Evolutionary conservation across 2,113 vertebrate species (phyloP), one percentile per base, ranked within the genome.

Genomic region (Fulica atra): DNA sequence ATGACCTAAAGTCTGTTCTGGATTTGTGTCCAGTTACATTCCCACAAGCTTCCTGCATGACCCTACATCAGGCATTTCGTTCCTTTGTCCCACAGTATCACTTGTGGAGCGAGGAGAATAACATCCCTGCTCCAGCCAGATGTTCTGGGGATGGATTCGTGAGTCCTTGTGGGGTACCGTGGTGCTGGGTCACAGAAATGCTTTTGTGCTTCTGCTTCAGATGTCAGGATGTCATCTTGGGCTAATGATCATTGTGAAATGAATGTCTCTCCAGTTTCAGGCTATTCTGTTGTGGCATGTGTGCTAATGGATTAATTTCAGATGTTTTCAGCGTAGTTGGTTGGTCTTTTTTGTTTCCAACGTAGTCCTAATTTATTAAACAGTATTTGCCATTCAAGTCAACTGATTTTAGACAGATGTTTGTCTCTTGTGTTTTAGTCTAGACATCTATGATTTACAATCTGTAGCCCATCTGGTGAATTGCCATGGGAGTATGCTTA

Each of bases 361-460:
- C 48, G 57, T 91, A 84, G 53, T 86, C 65, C 93, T 96, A 89
- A 97, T 97, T 95, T 95, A 95, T 97, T 97, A 95, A 94, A 81
- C 96, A 95, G 95, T 93, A 95, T 96, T 97, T 91, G 88, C 93
- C 88, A 91, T 96, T 95, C 94, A 93, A 95, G 72, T 96, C 90
- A 88, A 95, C 96, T 97, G 96, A 94, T 97, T 96, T 96, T 95
- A 96, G 96, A 84, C 97, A 96, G 95, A 97, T 97, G 94, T 97
- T 97, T 97, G 95, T 95, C 95, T 95, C 96, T 94, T 93, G 88
- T 92, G 92, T 89, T 96, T 89, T 83, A 88, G 96, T 97, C 97
- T 96, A 97, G 96, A 97, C 96, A 90, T 93, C 88, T 91, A 57
- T 95, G 96, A 96, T 97, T 97, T 97, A 96, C 81, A 90, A 77